These are phyloP conservation scores for Tragelaphus buxtoni DNA, from an alignment of 2,113 vertebrate species.

Conservation along the genomic window DNA sequence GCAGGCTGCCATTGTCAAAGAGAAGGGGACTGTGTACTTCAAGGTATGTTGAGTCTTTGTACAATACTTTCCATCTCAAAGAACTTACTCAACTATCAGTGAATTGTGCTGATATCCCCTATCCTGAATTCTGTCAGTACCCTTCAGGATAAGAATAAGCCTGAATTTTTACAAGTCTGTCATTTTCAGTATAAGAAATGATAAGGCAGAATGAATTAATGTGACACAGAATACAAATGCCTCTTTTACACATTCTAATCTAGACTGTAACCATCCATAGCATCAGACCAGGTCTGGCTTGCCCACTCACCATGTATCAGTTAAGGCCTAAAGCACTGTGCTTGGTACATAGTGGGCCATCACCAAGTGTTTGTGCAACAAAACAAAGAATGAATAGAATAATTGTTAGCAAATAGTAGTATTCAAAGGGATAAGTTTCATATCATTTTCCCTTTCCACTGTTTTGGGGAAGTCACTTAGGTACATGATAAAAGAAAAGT, in stretches of 20 bases:
- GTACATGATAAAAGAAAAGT: neutral
- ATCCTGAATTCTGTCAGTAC: neutral
- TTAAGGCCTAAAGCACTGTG: neutral
- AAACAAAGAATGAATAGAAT: neutral
- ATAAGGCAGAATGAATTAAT: neutral
- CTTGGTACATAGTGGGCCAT: neutral
- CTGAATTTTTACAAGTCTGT: neutral
- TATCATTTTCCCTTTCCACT: neutral
- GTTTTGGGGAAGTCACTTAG: neutral
- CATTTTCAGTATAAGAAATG: neutral
- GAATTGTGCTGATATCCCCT: neutral
- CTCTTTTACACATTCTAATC: neutral
- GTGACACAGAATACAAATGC: neutral
- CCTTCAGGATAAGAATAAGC: neutral
- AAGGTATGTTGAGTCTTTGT: slow-evolving; percentile 84
- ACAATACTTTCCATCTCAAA: neutral
- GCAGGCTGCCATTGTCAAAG: slow-evolving; percentile 86
- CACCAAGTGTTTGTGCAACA: neutral
- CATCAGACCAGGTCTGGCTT: neutral
- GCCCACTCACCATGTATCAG: neutral
- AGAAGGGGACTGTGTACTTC: slow-evolving; percentile 95
- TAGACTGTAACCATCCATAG: neutral
- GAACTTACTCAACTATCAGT: neutral
- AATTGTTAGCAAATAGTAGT: neutral
- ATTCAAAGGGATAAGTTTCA: neutral